Evolutionary conservation across 2,113 vertebrate species (phyloP).

Genomic region (Carollia perspicillata): DNA sequence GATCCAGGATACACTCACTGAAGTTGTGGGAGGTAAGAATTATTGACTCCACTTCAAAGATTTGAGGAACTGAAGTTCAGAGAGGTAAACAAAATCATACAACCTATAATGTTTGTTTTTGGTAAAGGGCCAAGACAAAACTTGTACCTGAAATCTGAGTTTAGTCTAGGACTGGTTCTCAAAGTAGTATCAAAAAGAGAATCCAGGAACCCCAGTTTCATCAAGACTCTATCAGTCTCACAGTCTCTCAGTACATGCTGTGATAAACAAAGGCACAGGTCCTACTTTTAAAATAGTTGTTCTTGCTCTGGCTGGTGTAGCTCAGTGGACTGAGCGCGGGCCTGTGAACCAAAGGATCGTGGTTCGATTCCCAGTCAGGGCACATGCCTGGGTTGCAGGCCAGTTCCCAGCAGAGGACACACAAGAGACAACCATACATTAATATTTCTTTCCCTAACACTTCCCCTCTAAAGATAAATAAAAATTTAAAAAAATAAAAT

Average conservation of each 20-base stretch:
- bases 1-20: fast-evolving
- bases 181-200: neutral
- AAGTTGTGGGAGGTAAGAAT: no score
- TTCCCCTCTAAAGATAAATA: no score
- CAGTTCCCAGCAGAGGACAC: no score
- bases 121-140: neutral
- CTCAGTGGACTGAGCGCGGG: no score
- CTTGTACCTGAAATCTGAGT: neutral
- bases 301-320: no score
- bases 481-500: no score
- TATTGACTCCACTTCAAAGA: neutral
- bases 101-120: neutral
- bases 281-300: neutral
- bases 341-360: no score
- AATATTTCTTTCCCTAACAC: no score
- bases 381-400: no score
- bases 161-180: neutral
- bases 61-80: neutral
- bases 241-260: neutral
- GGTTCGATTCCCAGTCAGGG: no score
- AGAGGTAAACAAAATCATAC: neutral
- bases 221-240: neutral
- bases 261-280: neutral
- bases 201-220: neutral
- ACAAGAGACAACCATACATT: no score